Conservation (phyloP, 1,140 invertebrate species). For the Lordiphosa clarofinis region DNA sequence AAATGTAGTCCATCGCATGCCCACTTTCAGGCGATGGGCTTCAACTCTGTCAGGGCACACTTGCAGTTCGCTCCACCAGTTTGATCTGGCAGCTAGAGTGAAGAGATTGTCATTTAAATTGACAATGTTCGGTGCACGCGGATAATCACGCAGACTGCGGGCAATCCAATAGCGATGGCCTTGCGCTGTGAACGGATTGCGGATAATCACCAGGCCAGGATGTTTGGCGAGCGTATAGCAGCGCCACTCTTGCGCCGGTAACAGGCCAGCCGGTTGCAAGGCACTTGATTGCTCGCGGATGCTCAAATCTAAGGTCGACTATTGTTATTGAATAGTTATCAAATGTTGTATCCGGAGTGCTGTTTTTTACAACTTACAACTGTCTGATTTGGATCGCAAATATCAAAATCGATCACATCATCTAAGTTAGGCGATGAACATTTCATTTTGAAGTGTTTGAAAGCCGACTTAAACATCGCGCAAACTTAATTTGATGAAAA, state of each 20-base stretch:
- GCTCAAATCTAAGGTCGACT: background rate
- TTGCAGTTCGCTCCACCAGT: conserved; percentile 80
- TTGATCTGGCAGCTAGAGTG: conserved; percentile 20
- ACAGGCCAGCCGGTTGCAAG: conserved; percentile 65
- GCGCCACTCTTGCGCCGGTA: conserved; percentile 81
- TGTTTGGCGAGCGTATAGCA: conserved; percentile 81
- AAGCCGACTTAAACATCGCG: conserved; percentile 81
- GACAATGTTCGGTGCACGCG: conserved; percentile 87
- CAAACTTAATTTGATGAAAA: background rate
- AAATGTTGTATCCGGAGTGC: conserved; percentile 1
- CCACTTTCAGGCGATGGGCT: conserved; percentile 81
- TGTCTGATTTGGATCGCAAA: conserved; percentile 16
- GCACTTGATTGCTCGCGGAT: background rate
- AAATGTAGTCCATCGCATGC: conserved; percentile 93
- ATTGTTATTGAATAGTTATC: conserved; percentile 1
- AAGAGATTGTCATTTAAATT: conserved; percentile 84
- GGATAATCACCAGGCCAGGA: conserved; percentile 88
- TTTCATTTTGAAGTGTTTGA: conserved; percentile 83
- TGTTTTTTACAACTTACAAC: background rate
- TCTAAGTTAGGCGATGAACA: conserved; percentile 80
- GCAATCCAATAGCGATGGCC: conserved; percentile 92
- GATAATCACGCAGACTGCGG: conserved; percentile 88
- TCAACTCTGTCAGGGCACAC: conserved; percentile 66
- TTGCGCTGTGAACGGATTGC: conserved; percentile 88
- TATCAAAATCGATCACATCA: conserved; percentile 81